A percentile compares a stretch with the other conserved stretches of the same genome.
phyloP scores from a whole-genome alignment of 2,113 vertebrate genomes.

The Sciurus niger region DNA sequence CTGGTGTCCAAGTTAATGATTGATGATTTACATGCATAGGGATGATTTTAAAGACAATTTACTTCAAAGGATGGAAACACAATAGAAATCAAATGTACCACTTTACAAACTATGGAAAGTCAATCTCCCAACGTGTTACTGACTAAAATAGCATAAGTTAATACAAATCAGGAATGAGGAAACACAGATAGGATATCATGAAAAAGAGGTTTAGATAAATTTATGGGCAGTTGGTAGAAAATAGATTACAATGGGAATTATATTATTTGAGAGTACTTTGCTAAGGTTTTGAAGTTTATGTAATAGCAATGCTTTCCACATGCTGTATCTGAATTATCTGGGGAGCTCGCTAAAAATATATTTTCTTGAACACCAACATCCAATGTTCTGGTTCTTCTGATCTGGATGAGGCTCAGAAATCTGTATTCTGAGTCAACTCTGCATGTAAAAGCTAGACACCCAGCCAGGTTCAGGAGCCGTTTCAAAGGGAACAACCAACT shows the following conservation, averaged over 20 bases:
- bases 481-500: not conserved
- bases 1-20: not conserved
- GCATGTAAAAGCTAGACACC: not conserved
- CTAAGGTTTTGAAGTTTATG: not conserved
- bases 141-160: slow-evolving; percentile 22
- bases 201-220: not conserved
- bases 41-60: not conserved
- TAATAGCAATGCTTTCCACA: not conserved
- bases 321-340: not conserved
- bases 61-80: not conserved
- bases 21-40: not conserved
- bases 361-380: not conserved
- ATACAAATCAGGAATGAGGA: not conserved
- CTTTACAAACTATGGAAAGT: not conserved
- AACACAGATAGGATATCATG: not conserved
- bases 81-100: not conserved
- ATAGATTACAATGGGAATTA: not conserved
- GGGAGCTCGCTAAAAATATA: not conserved
- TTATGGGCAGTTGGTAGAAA: not conserved
- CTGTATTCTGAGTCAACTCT: not conserved
- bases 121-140: not conserved
- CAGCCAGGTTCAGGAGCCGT: not conserved
- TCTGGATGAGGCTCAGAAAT: not conserved
- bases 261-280: not conserved
- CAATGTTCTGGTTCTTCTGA: not conserved